A percentile compares a stretch with the other conserved stretches of the same genome.
These are phyloP conservation scores for Pandemis heparana DNA, from an alignment of 2,888 invertebrate genomes.

Conservation along the genomic window DNA sequence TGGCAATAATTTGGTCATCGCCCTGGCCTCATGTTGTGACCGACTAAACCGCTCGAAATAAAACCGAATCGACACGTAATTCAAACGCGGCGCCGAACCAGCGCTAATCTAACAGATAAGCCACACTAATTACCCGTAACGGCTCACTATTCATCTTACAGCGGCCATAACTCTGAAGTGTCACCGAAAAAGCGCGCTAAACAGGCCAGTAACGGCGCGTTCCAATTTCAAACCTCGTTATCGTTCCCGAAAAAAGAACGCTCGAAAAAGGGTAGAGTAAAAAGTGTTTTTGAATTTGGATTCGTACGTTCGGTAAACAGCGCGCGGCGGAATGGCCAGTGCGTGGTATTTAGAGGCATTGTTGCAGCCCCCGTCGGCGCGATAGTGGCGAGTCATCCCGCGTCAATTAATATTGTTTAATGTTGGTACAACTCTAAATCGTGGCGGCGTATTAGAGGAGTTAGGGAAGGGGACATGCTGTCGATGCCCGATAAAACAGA, in stretches of 20 bases:
- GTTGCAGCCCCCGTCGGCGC: slow-evolving; percentile 72
- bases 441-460: slow-evolving; percentile 74
- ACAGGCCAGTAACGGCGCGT: slow-evolving; percentile 71
- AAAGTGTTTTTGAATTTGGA: slow-evolving; percentile 64
- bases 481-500: slow-evolving; percentile 41
- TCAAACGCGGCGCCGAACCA: slow-evolving; percentile 52
- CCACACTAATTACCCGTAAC: slow-evolving; percentile 68
- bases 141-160: slow-evolving; percentile 63
- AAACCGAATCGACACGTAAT: slow-evolving; percentile 48
- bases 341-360: slow-evolving; percentile 55
- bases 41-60: slow-evolving; percentile 48
- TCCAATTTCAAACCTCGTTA: slow-evolving; percentile 82
- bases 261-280: slow-evolving; percentile 48
- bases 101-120: slow-evolving; percentile 69
- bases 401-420: slow-evolving; percentile 82
- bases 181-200: slow-evolving; percentile 69
- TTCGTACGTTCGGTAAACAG: slow-evolving; percentile 59
- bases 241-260: slow-evolving; percentile 61
- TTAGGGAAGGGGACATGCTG: slow-evolving; percentile 60
- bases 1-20: slow-evolving; percentile 82
- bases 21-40: slow-evolving; percentile 60
- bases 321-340: slow-evolving; percentile 51
- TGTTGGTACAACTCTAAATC: slow-evolving; percentile 66
- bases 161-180: slow-evolving; percentile 64
- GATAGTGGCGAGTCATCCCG: slow-evolving; percentile 73